Percentiles rank a stretch among this genome's conserved stretches.
These are phyloP conservation scores for Dysmachus trigonus DNA, from an alignment of 2,888 invertebrate species.

Conservation along the genomic window DNA sequence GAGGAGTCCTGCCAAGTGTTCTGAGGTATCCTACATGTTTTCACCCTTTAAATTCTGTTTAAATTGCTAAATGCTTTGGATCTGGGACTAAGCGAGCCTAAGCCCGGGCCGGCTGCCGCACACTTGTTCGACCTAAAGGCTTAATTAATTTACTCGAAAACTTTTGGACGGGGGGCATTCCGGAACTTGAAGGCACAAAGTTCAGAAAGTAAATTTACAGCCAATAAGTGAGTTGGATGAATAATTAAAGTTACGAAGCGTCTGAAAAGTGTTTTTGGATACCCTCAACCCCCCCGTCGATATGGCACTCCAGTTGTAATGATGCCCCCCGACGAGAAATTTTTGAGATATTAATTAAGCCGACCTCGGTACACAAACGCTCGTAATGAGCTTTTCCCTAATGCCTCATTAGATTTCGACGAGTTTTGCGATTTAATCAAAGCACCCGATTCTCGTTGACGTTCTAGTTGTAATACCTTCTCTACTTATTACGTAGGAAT, in stretches of 20 bases:
- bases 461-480: background rate
- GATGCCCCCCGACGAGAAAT: background rate
- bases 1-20: constrained; percentile 10
- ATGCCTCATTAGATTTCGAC: background rate
- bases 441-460: background rate
- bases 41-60: constrained; percentile 31
- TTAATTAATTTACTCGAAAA: constrained; percentile 40
- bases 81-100: background rate
- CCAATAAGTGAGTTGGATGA: constrained; percentile 30
- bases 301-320: background rate
- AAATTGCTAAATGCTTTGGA: background rate
- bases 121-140: constrained; percentile 27
- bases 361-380: background rate
- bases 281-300: background rate
- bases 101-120: background rate
- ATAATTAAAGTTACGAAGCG: constrained; percentile 34
- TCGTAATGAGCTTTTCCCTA: background rate
- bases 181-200: background rate
- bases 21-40: constrained; percentile 4
- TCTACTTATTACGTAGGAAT: background rate
- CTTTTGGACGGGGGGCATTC: background rate
- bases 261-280: background rate
- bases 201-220: constrained; percentile 23
- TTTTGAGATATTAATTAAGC: constrained; percentile 4
- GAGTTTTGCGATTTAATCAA: background rate